A percentile compares a stretch with the other conserved stretches of the same genome.
These are phyloP conservation scores for Erinaceus europaeus DNA, from an alignment of 2,113 vertebrate genomes.

Conservation along the genomic window DNA sequence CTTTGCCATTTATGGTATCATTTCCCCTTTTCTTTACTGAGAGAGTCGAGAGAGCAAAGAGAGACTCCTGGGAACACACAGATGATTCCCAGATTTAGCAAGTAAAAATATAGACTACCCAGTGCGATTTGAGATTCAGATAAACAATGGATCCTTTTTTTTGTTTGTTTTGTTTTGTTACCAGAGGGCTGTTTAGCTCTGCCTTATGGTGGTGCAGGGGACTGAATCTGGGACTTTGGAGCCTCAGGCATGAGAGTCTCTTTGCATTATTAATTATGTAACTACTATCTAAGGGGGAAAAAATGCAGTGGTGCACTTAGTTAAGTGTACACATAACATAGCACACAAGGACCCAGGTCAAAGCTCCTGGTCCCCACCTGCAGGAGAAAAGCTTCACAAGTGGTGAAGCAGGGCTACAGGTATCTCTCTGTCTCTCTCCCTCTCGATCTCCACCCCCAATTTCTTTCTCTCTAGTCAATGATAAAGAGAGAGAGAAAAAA, in stretches of 20 bases:
- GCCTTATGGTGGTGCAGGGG: too few species aligned
- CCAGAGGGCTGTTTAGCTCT: too few species aligned
- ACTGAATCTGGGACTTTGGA: neutral
- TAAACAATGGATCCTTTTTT: slow-evolving; percentile 9
- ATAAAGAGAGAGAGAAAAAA: slow-evolving; percentile 8
- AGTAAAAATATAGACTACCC: slow-evolving; percentile 24
- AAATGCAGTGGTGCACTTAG: too few species aligned
- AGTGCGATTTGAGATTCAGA: slow-evolving; percentile 19
- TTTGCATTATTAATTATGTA: neutral
- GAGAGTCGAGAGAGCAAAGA: slow-evolving; percentile 43
- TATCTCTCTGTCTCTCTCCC: too few species aligned
- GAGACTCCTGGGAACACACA: neutral
- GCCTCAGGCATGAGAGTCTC: neutral
- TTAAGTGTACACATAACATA: too few species aligned
- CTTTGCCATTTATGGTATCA: slow-evolving; percentile 47
- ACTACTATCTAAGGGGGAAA: slow-evolving; percentile 14
- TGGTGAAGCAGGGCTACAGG: too few species aligned
- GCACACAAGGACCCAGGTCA: too few species aligned
- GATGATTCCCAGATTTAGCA: slow-evolving; percentile 13
- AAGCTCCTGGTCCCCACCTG: too few species aligned
- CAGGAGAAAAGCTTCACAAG: too few species aligned
- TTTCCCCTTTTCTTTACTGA: neutral
- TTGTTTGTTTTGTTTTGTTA: neutral
- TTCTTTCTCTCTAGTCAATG: too few species aligned
- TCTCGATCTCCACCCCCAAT: too few species aligned